Base-by-base conservation (phyloP, 2,888 invertebrate species). In the Stenotaenia linearis region DNA sequence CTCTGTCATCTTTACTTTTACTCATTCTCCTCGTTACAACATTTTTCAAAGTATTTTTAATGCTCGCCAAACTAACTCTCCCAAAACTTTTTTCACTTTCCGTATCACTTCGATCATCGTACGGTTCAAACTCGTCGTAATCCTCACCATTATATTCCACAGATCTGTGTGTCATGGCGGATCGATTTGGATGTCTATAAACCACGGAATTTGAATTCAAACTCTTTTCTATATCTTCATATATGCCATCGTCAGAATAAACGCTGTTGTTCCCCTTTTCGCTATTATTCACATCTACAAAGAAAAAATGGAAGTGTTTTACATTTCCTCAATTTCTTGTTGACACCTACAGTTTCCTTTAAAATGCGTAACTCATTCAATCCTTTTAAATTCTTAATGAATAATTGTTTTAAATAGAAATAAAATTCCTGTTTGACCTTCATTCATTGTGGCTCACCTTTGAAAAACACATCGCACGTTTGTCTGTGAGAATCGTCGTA, bases 81-180 rank as follows among this genome's bases (percentile, higher is more conserved):
- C 81, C 77, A 9, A n/a, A 88, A 82, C 86, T 87, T 85, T 88
- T 87, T 83, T 90, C 90, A 86, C 90, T 90, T 79, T 80, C 81
- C 9, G 69, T 79, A 21, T 80, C 80, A 40, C 80, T 80, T 84
- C 91, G 91, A 84, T 91, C 91, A 84, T 90, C 90, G 80, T 82
- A 82, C 30, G 81, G 82, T 80, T 82, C 82, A 77, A 82, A 82
- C 75, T 83, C 83, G 74, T 82, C 82, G 37, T 80, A 90, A 84
- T 90, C 90, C 90, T 90, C 90, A 84, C 90, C 90, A 84, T 90
- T 91, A 84, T 90, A 91, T 80, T 30, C 40, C 3, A n/a, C 10
- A 75, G 18, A 30, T 50, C 23, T 78, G 32, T 69, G 25, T 23
- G 56, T 23, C 56, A 56, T 56, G 56, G n/a, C 21, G 21, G 23